Base-by-base conservation (phyloP, 2,888 invertebrate genomes). In the Chloroclysta siterata region DNA sequence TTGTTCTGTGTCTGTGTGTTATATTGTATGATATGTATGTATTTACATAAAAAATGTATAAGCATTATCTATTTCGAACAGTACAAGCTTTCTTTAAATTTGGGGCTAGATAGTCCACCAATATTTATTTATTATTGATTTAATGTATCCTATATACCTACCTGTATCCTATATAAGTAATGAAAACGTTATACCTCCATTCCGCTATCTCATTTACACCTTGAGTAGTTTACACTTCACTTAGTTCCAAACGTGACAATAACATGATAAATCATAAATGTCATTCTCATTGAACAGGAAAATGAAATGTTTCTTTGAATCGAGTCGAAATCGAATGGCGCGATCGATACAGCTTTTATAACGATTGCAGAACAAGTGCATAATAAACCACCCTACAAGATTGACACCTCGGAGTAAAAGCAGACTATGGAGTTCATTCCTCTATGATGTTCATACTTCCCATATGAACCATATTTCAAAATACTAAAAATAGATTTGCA, bases 201-300 rank as follows among this genome's bases (percentile, higher is more conserved):
- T 22, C 28, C 33, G 3, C 39, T 28, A 29, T 50, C 42, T 17
- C 10, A 54, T 50, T 50, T 15, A 42, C 47, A 53, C 53, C 36
- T 53, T 4, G 53, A 48, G 53, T 48, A 17, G 48, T 33, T 53
- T 11, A 62, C 53, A 53, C 47, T 50, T 48, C 61, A 66, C 55
- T 66, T 60, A 59, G 51, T 53, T 44, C 47, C 44, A 54, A 65
- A 67, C 51, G 55, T 55, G 52, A 63, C 42, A 55, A 54, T 64
- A 63, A 63, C 51, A 81, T 78, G 81, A 82, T 81, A 86, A 83
- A 88, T 84, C 80, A 78, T 77, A 78, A 78, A 73, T 82, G 87
- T 81, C 88, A 71, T 81, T 75, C 72, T 74, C 89, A 89, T 63
- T 89, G 89, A 89, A 75, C 89, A 84, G 88, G 89, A 89, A 89